Evolutionary conservation across 2,797 vertebrate species (phyloP).

Genomic region (Enteromius radiatus): DNA sequence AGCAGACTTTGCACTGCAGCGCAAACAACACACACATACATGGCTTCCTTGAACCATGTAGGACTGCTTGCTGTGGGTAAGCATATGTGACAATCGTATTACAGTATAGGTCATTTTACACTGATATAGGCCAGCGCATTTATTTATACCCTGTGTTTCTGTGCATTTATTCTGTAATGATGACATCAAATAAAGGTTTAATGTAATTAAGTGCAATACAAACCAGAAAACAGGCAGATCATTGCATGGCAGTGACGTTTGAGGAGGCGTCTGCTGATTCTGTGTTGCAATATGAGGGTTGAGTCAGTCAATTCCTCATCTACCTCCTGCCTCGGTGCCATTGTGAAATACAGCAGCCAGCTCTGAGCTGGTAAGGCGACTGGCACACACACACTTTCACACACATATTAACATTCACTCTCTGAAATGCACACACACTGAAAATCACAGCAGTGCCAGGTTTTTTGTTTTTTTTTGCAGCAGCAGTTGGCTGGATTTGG

Average conservation of each 20-base stretch:
- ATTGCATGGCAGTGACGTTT: background rate
- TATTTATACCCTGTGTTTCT: background rate
- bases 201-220: background rate
- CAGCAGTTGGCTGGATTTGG: constrained; percentile 55
- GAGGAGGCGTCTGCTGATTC: background rate
- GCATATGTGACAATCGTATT: constrained; percentile 21
- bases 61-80: constrained; percentile 47
- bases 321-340: constrained; percentile 38
- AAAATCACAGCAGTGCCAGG: constrained; percentile 55
- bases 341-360: constrained; percentile 58
- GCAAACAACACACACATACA: constrained; percentile 63
- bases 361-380: constrained; percentile 47
- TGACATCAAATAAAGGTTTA: background rate
- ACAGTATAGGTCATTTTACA: background rate
- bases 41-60: constrained; percentile 49
- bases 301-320: constrained; percentile 64
- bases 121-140: background rate
- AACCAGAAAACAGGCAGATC: background rate
- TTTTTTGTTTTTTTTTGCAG: constrained; percentile 27
- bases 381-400: constrained; percentile 50
- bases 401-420: constrained; percentile 43
- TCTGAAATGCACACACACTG: constrained; percentile 47
- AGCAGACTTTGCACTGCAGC: constrained; percentile 81
- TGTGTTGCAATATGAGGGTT: constrained; percentile 55
- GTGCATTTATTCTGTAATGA: background rate